Percentiles rank a stretch among this genome's conserved stretches.
These are phyloP conservation scores for Nannobrachium achirus DNA, from an alignment of 2,113 vertebrate genomes.

Conservation along the genomic window DNA sequence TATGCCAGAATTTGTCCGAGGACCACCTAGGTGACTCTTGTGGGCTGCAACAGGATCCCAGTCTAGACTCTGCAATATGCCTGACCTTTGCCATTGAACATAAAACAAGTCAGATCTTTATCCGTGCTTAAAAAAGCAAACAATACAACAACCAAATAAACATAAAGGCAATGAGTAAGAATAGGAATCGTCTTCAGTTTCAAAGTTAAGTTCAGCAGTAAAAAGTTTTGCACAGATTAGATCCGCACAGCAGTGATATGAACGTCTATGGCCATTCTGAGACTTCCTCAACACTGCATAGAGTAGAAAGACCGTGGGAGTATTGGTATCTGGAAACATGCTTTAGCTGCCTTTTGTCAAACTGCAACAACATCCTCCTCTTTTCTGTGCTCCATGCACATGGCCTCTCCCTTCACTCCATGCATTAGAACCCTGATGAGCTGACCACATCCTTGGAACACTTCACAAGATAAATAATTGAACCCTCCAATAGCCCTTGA, in stretches of 20 bases:
- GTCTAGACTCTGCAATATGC: conserved; percentile 30
- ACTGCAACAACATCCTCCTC: conserved; percentile 69
- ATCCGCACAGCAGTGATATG: conserved; percentile 58
- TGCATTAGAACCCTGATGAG: conserved; percentile 74
- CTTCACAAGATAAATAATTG: conserved; percentile 80
- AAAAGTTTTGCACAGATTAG: conserved; percentile 44
- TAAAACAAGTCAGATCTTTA: neutral
- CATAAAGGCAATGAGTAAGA: conserved; percentile 8
- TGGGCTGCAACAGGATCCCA: conserved; percentile 1
- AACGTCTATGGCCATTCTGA: conserved; percentile 64
- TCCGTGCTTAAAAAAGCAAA: neutral
- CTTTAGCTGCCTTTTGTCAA: conserved; percentile 64
- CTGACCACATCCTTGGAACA: conserved; percentile 78
- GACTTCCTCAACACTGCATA: conserved; percentile 66
- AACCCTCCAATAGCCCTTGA: conserved; percentile 76
- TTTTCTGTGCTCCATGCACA: conserved; percentile 58
- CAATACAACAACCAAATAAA: conserved; percentile 16
- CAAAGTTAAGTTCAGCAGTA: conserved; percentile 29
- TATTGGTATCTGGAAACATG: conserved; percentile 76
- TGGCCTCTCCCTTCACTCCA: conserved; percentile 62
- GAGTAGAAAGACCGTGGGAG: conserved; percentile 77
- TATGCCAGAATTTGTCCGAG: neutral
- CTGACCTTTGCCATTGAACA: neutral
- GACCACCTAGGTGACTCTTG: neutral
- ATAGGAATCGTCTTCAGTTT: conserved; percentile 28